These are phyloP conservation scores for Myotis yumanensis DNA, from an alignment of 2,113 vertebrate genomes.

Conservation along the genomic window DNA sequence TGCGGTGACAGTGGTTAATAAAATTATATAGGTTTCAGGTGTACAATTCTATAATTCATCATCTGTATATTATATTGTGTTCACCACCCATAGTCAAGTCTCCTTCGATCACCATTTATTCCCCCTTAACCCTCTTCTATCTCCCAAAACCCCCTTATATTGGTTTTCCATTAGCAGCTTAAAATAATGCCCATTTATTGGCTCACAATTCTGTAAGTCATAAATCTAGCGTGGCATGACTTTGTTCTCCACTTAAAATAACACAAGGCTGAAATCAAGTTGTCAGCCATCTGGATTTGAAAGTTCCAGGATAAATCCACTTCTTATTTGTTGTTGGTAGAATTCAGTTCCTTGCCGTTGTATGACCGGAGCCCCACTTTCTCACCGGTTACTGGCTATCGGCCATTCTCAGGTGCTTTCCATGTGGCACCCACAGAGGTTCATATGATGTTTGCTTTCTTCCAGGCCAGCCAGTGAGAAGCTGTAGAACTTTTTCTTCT, in stretches of 20 bases:
- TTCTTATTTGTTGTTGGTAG: background rate
- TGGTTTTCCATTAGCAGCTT: background rate
- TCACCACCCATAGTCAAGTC: background rate
- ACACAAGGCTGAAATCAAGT: background rate
- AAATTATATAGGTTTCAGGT: background rate
- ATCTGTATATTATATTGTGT: background rate
- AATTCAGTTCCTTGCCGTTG: background rate
- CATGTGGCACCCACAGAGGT: background rate
- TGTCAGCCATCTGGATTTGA: background rate
- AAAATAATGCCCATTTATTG: background rate
- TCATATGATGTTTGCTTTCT: background rate
- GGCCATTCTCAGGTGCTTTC: background rate
- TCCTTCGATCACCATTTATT: background rate
- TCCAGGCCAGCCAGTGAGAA: background rate
- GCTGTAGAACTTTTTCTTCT: background rate
- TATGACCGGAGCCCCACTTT: background rate
- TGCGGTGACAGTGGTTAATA: background rate
- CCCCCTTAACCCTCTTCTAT: background rate
- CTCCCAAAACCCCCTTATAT: background rate
- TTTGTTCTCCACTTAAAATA: background rate
- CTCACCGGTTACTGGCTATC: background rate
- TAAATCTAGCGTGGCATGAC: background rate
- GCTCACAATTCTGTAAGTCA: background rate
- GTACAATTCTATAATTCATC: background rate
- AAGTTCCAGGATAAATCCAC: background rate